Base-by-base conservation (phyloP, 2,888 invertebrate species). In the Hirtodrosophila histrioides region DNA sequence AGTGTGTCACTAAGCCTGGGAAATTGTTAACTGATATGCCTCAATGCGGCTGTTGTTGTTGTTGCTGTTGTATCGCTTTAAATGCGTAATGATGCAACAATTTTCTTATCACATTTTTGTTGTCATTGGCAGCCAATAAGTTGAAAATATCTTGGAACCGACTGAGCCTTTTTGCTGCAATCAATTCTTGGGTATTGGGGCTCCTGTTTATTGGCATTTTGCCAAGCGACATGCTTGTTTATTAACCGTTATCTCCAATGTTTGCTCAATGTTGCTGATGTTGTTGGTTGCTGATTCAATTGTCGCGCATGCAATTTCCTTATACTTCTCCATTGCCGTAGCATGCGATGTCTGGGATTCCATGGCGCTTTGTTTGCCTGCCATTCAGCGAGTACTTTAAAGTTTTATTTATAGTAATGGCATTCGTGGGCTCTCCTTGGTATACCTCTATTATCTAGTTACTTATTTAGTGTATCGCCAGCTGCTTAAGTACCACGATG, bases 1-100 rank as follows among this genome's bases (percentile, higher is more conserved):
- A 86, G 83, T 84, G 83, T 84, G 83, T 84, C 83, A 86, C 79
- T 68, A 66, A 69, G 84, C 86, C 77, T 84, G 86, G 86, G 85
- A 86, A 84, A 84, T 81, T 71, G 72, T 81, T 70, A 78, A 67
- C 71, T 67, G 74, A 86, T 86, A 67, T 58, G 62, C 49, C 53
- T 9, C 33, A 29, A 33, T 41, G 35, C 31, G 40, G 48, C 36
- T 62, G 53, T 33, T 50, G 40, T 8, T 31, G 41, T 45, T 44
- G 46, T n/a, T 48, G 57, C 11, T 60, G 49, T 23, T 36, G 45
- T 50, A 44, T 29, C 63, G 55, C 70, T 69, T 73, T 68, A 62
- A 77, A 69, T 78, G 69, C 82, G 69, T 80, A 83, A 83, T 83
- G 86, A 86, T 83, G 86, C 86, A 83, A 82, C 85, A 81, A 83